Base-by-base conservation (phyloP, 2,113 vertebrate genomes). In the Guaruba guarouba region DNA sequence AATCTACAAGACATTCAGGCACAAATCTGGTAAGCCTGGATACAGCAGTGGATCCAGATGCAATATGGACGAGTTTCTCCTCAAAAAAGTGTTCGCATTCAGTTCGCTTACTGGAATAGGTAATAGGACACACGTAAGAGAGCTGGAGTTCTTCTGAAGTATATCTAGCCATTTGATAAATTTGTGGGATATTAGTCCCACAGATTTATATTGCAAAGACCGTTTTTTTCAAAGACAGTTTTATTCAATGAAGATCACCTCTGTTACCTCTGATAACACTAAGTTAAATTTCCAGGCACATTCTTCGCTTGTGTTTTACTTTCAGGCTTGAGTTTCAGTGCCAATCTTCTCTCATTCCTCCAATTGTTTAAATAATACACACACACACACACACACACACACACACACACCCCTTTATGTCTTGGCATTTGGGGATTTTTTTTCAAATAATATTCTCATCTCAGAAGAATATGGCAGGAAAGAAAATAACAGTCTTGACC, bases 41-140 rank as follows among this genome's bases (percentile, higher is more conserved):
- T 35, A 10, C 9, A 48, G 18, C 43, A 75, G 35, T 2, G 1
- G 28, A 41, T 59, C 41, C 6, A 74, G 44, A 44, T 13, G 15
- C 7, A 44, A 27, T 51, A 46, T 4, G 12, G 18, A 2, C 10
- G 13, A 28, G 13, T 24, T 57, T 0, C 0, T 76, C 29, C 18
- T 29, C 22, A 13, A n/a, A 59, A 59, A n/a, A n/a, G 3, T 44
- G 16, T 46, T 29, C 17, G 7, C 9, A 8, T 39, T 37, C 13
- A 23, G 1, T 49, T 78, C 39, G 2, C 25, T 63, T 51, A 54
- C 10, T 28, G 19, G 46, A 62, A 79, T 62, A 70, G 7, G 11
- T n/a, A 74, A 25, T 6, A n/a, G 9, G 27, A 54, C 16, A 25
- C 0, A 31, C 4, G 0, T 33, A 17, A 63, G 18, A 74, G 2